A percentile compares a stretch with the other conserved stretches of the same genome.
These are phyloP conservation scores for Podocnemis expansa DNA, from an alignment of 2,113 vertebrate genomes.

Conservation along the genomic window DNA sequence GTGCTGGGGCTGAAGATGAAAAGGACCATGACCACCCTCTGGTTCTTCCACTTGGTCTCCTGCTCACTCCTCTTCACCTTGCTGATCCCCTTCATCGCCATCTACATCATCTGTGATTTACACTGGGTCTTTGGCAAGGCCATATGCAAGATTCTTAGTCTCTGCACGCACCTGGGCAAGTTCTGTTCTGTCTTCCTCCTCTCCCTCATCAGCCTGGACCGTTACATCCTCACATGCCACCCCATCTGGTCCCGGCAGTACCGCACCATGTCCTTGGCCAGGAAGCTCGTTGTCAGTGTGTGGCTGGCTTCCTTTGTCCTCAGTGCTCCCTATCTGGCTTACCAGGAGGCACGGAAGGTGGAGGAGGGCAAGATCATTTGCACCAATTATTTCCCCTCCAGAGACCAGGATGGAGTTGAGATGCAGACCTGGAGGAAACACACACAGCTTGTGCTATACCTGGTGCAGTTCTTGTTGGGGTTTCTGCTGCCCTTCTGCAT, in stretches of 20 bases:
- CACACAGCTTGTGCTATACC: slow-evolving; percentile 31
- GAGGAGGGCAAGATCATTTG: slow-evolving; percentile 33
- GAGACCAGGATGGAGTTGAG: neutral
- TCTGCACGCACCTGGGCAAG: neutral
- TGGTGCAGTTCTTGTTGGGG: slow-evolving; percentile 62
- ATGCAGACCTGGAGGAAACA: neutral
- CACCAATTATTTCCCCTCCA: slow-evolving; percentile 49
- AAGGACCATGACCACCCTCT: too few species aligned
- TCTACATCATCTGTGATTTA: too few species aligned
- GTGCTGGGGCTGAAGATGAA: too few species aligned
- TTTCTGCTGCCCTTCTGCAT: too few species aligned
- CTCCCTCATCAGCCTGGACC: too few species aligned
- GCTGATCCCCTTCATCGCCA: too few species aligned
- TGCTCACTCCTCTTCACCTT: slow-evolving; percentile 15
- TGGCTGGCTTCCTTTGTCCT: slow-evolving; percentile 45
- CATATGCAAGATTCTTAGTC: slow-evolving; percentile 55
- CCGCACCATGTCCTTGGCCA: slow-evolving; percentile 32
- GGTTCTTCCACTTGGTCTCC: neutral
- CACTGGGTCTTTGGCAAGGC: slow-evolving; percentile 56
- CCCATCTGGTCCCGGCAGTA: slow-evolving; percentile 58
- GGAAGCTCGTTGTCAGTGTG: slow-evolving; percentile 11
- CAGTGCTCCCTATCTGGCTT: slow-evolving; percentile 50
- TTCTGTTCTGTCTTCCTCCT: too few species aligned
- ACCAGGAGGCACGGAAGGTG: slow-evolving; percentile 24
- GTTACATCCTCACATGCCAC: neutral